Conservation (phyloP, 2,797 vertebrate species). For the Babyrousa celebensis region DNA sequence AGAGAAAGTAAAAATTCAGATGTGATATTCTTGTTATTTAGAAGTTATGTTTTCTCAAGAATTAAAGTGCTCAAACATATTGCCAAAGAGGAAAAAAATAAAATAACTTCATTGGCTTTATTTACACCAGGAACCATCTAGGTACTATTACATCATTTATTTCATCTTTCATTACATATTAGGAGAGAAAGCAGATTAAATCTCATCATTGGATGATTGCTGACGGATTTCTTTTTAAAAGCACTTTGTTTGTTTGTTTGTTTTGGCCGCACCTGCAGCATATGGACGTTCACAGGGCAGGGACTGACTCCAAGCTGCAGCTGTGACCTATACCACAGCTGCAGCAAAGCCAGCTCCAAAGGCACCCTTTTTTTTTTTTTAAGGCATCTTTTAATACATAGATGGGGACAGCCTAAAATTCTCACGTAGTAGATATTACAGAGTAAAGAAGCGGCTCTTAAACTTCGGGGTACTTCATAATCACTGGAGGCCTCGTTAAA, state of each 20-base stretch:
- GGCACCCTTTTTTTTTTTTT: no score
- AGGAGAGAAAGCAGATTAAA: constrained; percentile 63
- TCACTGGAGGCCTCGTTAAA: not conserved
- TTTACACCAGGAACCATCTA: not conserved
- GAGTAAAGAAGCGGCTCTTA: not conserved
- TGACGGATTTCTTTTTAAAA: constrained; percentile 61
- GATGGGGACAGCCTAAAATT: constrained; percentile 47
- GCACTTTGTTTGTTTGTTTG: no score
- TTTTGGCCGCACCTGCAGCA: no score
- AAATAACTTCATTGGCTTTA: constrained; percentile 30
- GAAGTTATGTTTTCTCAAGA: constrained; percentile 58
- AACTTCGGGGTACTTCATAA: not conserved
- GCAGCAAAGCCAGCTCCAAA: no score
- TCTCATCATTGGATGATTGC: constrained; percentile 57
- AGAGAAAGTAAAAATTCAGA: constrained; percentile 70
- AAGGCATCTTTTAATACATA: constrained; percentile 49
- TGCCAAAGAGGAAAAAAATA: not conserved
- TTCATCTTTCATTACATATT: constrained; percentile 30
- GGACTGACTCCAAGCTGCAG: no score
- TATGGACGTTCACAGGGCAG: no score
- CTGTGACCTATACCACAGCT: no score
- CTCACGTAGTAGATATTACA: not conserved
- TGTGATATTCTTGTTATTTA: constrained; percentile 26
- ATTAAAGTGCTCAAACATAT: constrained; percentile 50
- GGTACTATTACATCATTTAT: constrained; percentile 55